Evolutionary conservation across 2,888 invertebrate genomes (phyloP).

Genomic region (Noctua pronuba): DNA sequence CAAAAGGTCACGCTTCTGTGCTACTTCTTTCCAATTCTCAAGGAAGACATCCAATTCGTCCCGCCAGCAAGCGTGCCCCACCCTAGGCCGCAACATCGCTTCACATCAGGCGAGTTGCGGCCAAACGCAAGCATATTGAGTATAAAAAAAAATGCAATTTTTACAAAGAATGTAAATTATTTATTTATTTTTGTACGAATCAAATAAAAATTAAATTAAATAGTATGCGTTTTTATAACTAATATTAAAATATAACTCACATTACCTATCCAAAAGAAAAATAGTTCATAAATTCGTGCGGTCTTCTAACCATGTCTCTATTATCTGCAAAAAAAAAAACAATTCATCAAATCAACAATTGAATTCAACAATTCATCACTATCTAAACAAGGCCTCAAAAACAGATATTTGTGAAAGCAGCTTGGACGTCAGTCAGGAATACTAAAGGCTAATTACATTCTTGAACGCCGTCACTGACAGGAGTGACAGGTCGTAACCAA

Average conservation of each 20-base stretch:
- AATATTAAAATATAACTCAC: neutral
- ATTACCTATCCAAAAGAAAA: neutral
- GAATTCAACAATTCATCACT: no score
- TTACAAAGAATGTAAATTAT: constrained; percentile 84
- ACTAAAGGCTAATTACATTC: neutral
- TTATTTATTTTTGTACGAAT: constrained; percentile 82
- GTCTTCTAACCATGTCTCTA: neutral
- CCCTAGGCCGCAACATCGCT: no score
- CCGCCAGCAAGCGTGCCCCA: no score
- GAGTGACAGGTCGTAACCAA: neutral
- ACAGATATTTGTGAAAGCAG: neutral
- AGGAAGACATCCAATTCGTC: no score
- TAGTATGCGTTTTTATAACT: neutral
- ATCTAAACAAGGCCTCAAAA: neutral
- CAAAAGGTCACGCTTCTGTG: no score
- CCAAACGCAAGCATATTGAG: no score
- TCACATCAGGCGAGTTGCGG: no score
- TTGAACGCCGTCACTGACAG: neutral
- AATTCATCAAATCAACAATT: no score
- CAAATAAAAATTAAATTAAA: constrained; percentile 48
- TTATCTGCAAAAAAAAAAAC: neutral
- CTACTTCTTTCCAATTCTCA: no score
- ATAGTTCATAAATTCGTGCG: neutral
- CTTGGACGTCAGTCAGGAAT: neutral
- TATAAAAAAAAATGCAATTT: neutral